Evolutionary conservation across 2,888 invertebrate genomes (phyloP).

Genomic region (Pyrgus malvae): DNA sequence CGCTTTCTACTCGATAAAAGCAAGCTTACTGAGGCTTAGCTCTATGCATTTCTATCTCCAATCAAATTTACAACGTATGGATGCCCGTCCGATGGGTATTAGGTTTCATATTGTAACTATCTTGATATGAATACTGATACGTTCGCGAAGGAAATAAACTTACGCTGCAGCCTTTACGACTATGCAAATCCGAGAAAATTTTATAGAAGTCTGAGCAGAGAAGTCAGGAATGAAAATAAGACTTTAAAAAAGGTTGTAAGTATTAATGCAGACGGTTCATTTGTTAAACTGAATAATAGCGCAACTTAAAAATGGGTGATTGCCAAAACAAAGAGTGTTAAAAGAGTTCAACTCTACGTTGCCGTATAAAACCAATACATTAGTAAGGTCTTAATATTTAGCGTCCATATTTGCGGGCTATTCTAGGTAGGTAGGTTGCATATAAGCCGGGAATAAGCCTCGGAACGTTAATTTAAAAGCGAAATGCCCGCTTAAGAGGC

Average conservation of each 20-base stretch:
- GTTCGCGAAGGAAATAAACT: slow-evolving; percentile 13
- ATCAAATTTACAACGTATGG: slow-evolving; percentile 61
- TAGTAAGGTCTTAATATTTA: slow-evolving; percentile 23
- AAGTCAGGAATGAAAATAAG: slow-evolving; percentile 1
- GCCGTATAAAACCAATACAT: slow-evolving; percentile 18
- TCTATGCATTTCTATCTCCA: slow-evolving; percentile 58
- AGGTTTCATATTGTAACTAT: slow-evolving; percentile 34
- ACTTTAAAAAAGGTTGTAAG: slow-evolving; percentile 17
- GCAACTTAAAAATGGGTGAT: slow-evolving; percentile 27
- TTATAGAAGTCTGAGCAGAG: slow-evolving; percentile 12
- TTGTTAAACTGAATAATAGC: slow-evolving; percentile 29
- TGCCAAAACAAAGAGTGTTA: slow-evolving; percentile 25
- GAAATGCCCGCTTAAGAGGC: slow-evolving; percentile 42
- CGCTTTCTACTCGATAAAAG: slow-evolving; percentile 48
- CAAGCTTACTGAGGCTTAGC: slow-evolving; percentile 47
- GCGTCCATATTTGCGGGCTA: not conserved
- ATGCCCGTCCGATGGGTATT: slow-evolving; percentile 36
- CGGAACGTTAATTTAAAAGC: slow-evolving; percentile 49
- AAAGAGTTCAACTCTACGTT: slow-evolving; percentile 18
- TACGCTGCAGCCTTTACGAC: not conserved
- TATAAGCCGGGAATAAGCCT: slow-evolving; percentile 34
- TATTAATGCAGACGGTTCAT: slow-evolving; percentile 25
- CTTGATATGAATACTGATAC: slow-evolving; percentile 28
- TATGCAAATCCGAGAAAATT: slow-evolving; percentile 14
- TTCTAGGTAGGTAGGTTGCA: slow-evolving; percentile 7